A percentile compares a stretch with the other conserved stretches of the same genome.
These are phyloP conservation scores for Macropodus opercularis DNA, from an alignment of 2,797 vertebrate genomes.

Conservation along the genomic window DNA sequence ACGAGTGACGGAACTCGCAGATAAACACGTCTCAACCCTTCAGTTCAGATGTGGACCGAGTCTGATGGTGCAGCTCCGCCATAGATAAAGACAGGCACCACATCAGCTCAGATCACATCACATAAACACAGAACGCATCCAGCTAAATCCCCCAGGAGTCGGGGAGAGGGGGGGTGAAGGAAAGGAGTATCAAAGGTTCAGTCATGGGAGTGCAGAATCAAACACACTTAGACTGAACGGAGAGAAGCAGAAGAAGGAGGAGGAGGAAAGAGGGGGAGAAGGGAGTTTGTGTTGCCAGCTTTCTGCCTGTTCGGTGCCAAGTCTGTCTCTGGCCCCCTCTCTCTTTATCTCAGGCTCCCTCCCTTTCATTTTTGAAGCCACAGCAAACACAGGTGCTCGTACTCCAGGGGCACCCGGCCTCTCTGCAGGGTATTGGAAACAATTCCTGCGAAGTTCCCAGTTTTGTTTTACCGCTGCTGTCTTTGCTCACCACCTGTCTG, in stretches of 20 bases:
- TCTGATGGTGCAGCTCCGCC: constrained; percentile 3
- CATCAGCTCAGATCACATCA: constrained; percentile 42
- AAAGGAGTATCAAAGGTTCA: constrained; percentile 50
- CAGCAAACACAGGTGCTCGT: constrained; percentile 60
- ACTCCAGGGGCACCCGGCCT: constrained; percentile 19
- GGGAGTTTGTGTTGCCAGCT: constrained; percentile 37
- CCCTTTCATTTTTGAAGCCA: constrained; percentile 41
- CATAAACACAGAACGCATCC: constrained; percentile 11
- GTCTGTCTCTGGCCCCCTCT: constrained; percentile 24
- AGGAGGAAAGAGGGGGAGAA: no score
- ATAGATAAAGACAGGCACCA: constrained; percentile 31
- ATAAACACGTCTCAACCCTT: not conserved
- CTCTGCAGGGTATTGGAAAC: constrained; percentile 26
- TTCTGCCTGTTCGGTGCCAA: constrained; percentile 38
- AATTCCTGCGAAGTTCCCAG: constrained; percentile 36
- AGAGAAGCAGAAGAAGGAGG: constrained; percentile 3
- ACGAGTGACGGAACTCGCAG: not conserved
- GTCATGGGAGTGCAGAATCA: constrained; percentile 30
- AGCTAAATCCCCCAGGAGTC: constrained; percentile 32
- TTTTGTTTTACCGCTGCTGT: constrained; percentile 41
- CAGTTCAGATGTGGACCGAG: not conserved
- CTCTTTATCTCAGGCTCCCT: constrained; percentile 18
- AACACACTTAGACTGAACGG: constrained; percentile 17
- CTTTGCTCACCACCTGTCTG: constrained; percentile 52
- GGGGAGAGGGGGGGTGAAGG: not conserved